Evolutionary conservation across 1,140 invertebrate species (phyloP).

Genomic region (Aphidius gifuensis): DNA sequence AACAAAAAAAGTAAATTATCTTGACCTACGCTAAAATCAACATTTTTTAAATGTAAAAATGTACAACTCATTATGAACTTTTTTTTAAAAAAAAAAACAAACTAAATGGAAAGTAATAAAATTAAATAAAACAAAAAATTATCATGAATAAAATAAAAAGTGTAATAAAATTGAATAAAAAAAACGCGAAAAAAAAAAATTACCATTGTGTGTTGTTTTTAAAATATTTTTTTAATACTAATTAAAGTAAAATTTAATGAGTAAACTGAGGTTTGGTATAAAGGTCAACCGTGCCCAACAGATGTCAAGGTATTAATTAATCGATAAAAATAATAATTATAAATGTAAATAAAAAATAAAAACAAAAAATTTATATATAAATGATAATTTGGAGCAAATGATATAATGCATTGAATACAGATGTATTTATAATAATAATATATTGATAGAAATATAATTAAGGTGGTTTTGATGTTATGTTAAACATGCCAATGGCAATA

Average conservation of each 20-base stretch:
- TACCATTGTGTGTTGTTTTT: background rate
- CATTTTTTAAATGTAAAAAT: background rate
- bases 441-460: slow-evolving; percentile 18
- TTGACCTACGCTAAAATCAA: slow-evolving; percentile 7
- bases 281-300: slow-evolving; percentile 19
- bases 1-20: slow-evolving; percentile 3
- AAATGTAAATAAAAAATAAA: background rate
- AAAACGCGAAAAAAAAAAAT: too few species aligned
- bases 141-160: too few species aligned
- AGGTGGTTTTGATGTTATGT: background rate
- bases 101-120: too few species aligned
- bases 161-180: too few species aligned
- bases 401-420: slow-evolving; percentile 11
- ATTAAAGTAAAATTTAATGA: slow-evolving; percentile 22
- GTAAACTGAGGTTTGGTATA: slow-evolving; percentile 4
- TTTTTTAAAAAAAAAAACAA: too few species aligned
- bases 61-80: background rate
- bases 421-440: slow-evolving; percentile 7
- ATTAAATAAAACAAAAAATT: too few species aligned
- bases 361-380: background rate
- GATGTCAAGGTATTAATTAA: slow-evolving; percentile 18
- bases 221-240: background rate
- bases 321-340: slow-evolving; percentile 7
- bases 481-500: too few species aligned
- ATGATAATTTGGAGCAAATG: background rate